Base-by-base conservation (phyloP, 2,113 vertebrate genomes). In the Cyanistes caeruleus region DNA sequence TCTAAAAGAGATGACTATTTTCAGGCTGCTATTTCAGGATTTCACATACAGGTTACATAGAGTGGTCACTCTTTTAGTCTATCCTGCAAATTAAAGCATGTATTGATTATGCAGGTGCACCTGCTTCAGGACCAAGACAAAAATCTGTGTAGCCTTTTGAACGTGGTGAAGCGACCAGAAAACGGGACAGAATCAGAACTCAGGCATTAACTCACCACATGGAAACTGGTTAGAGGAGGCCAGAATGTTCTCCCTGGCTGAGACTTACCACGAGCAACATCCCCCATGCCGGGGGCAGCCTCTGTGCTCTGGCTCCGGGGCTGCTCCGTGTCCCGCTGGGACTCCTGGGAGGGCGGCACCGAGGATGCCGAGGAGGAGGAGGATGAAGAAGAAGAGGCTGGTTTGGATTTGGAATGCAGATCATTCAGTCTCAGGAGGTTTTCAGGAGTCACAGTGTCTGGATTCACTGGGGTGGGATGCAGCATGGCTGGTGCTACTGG, bases 361-460 rank as follows among this genome's bases (percentile, higher is more conserved):
- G 95, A 97, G 33, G 95, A 96, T 2, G 74, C 93, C 24, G 91
- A 96, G 44, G 97, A 97, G 35, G 95, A 96, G 14, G 97, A 97
- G 31, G 97, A 87, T 10, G 96, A 84, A 33, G 93, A 48, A 18
- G 97, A 95, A 6, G 97, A 70, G 94, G 98, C 64, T 81, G 98
- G 77, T 51, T 97, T 97, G 64, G 97, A 83, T 94, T 98, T 99
- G 97, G 97, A 81, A 48, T 98, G 98, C 59, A 97, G 87, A 53
- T 99, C 98, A 0, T 96, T 97, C 97, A 98, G 97, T 83, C 90
- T 98, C 91, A 96, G 98, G 46, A 98, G 63, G 89, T 92, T 84
- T 8, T 98, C 98, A 25, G 96, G 44, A 23, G 88, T 87, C 49
- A 82, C 53, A 18, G 95, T 79, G 28, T 98, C 98, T 59, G 97